These are phyloP conservation scores for Gonioctena quinquepunctata DNA, from an alignment of 1,140 invertebrate genomes.

Conservation along the genomic window DNA sequence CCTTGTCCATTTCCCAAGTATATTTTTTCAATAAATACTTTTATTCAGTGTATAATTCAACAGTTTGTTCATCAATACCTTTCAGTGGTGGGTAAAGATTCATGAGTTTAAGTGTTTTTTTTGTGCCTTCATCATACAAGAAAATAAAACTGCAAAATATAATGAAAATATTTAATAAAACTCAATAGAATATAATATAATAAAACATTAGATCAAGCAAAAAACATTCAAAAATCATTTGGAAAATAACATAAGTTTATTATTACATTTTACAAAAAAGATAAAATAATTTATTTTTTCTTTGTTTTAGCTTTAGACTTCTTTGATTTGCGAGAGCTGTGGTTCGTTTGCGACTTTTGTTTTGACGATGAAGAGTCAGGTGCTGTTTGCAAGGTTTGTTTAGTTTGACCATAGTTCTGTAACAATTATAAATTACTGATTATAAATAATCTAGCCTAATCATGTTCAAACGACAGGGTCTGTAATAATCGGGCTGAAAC, in stretches of 20 bases:
- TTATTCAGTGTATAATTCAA: no score
- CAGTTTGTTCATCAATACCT: constrained; percentile 14
- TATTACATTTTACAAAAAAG: not conserved
- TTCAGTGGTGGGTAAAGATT: not conserved
- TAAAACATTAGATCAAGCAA: not conserved
- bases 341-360: not conserved
- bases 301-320: not conserved
- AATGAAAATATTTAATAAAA: not conserved
- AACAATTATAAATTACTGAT: not conserved
- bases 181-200: not conserved
- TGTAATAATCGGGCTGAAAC: no score
- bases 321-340: not conserved
- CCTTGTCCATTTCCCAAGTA: no score
- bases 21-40: no score
- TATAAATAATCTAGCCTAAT: not conserved
- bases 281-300: not conserved
- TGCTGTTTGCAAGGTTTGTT: constrained; percentile 1
- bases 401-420: constrained; percentile 5
- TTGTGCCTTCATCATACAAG: not conserved
- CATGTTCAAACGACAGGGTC: no score
- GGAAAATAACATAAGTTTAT: not conserved
- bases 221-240: not conserved
- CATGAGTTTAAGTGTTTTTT: not conserved
- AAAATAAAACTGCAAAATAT: not conserved
- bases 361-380: not conserved